Percentiles rank a stretch among this genome's conserved stretches.
phyloP scores from a whole-genome alignment of 2,888 invertebrate genomes.

The Drosophila gaucha region DNA sequence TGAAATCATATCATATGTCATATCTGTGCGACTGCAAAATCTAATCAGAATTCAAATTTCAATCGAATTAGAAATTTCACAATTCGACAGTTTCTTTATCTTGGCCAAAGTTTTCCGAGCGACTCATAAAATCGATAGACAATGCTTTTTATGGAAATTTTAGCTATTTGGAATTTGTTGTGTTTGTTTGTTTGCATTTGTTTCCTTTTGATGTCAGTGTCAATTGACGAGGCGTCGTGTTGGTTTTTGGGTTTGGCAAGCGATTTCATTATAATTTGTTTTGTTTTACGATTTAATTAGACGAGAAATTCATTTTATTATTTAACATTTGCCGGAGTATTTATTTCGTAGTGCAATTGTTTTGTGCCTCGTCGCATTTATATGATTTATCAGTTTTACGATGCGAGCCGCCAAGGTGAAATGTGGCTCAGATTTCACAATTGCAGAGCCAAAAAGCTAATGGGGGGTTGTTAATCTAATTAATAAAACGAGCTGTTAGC shows the following conservation, averaged over 20 bases:
- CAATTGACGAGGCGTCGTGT: conserved; percentile 55
- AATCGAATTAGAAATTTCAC: conserved; percentile 47
- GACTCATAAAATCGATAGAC: conserved; percentile 63
- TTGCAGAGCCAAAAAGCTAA: conserved; percentile 4
- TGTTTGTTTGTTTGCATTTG: conserved; percentile 17
- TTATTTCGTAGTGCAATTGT: conserved; percentile 65
- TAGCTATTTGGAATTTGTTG: conserved; percentile 37
- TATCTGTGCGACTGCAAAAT: neutral
- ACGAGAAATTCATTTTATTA: conserved; percentile 58
- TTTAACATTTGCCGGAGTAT: conserved; percentile 22
- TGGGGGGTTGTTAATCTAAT: conserved; percentile 68
- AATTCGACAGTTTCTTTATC: conserved; percentile 36
- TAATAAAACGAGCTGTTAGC: conserved; percentile 57
- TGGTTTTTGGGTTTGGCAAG: conserved; percentile 70
- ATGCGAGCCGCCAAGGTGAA: conserved; percentile 33
- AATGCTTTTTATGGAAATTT: conserved; percentile 65
- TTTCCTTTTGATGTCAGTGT: conserved; percentile 72
- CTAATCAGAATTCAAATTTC: conserved; percentile 50
- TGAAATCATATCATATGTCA: neutral
- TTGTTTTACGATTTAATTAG: conserved; percentile 74
- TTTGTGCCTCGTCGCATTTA: conserved; percentile 62
- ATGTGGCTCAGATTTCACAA: conserved; percentile 62
- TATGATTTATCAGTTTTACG: conserved; percentile 63
- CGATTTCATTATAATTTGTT: conserved; percentile 53
- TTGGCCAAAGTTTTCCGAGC: conserved; percentile 32